phyloP scores from a whole-genome alignment of 2,888 invertebrate genomes.

The Hartigia nigra region DNA sequence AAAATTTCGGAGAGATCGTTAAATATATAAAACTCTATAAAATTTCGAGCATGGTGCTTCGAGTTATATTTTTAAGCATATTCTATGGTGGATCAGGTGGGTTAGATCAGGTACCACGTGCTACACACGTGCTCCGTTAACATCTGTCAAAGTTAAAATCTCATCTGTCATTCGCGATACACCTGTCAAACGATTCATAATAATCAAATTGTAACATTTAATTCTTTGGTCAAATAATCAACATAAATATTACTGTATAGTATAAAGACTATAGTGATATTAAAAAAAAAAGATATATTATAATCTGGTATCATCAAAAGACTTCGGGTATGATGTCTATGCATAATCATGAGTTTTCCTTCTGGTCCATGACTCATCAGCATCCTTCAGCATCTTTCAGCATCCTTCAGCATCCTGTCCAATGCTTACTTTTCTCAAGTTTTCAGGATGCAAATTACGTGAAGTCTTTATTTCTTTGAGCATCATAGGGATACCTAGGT shows the following conservation, averaged over 20 bases:
- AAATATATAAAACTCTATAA: not conserved
- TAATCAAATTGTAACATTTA: not conserved
- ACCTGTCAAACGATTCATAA: not conserved
- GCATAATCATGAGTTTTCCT: not conserved
- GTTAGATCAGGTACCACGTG: not conserved
- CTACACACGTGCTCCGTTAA: not conserved
- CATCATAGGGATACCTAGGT: not conserved
- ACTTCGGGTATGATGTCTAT: not conserved
- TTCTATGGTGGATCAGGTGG: not conserved
- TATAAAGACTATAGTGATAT: not conserved
- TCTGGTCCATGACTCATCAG: not conserved
- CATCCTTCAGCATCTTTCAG: not conserved
- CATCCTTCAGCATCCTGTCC: not conserved
- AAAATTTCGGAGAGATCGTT: not conserved
- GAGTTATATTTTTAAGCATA: not conserved
- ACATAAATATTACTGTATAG: not conserved
- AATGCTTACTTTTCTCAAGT: not conserved
- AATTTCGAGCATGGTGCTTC: not conserved
- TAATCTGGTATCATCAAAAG: not conserved
- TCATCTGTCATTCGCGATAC: not conserved
- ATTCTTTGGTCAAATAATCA: not conserved
- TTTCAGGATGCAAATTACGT: constrained; percentile 38
- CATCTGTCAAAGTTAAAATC: not conserved
- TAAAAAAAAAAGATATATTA: not conserved
- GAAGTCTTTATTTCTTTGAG: constrained; percentile 43